Percentiles rank a stretch among this genome's conserved stretches.
Conservation (phyloP, 2,888 invertebrate species). For the Yponomeuta plumbellus region DNA sequence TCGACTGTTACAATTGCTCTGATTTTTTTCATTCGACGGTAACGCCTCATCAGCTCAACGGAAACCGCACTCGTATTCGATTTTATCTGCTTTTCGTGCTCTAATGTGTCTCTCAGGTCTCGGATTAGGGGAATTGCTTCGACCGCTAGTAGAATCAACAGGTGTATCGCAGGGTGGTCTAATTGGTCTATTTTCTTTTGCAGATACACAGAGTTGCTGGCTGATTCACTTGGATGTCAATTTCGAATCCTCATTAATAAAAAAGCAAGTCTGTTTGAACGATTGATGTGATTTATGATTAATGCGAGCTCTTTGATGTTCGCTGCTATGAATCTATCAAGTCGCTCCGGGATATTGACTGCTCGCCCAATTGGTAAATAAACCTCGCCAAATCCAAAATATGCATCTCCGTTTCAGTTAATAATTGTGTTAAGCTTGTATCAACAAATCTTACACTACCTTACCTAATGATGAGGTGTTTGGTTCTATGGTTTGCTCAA, state of each 20-base stretch:
- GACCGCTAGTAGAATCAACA: slow-evolving; percentile 66
- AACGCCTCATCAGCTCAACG: slow-evolving; percentile 44
- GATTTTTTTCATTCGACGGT: slow-evolving; percentile 63
- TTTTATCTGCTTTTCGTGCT: slow-evolving; percentile 48
- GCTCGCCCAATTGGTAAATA: slow-evolving; percentile 62
- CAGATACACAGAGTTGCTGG: slow-evolving; percentile 69
- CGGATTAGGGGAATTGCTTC: slow-evolving; percentile 18
- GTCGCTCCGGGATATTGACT: slow-evolving; percentile 72
- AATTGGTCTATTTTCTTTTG: slow-evolving; percentile 13
- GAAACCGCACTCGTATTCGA: slow-evolving; percentile 42
- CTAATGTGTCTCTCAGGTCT: slow-evolving; percentile 19
- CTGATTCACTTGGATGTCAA: slow-evolving; percentile 50
- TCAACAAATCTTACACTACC: slow-evolving; percentile 47
- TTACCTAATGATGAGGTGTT: slow-evolving; percentile 19
- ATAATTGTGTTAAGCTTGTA: slow-evolving; percentile 57
- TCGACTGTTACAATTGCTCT: slow-evolving; percentile 44
- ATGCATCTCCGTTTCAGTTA: slow-evolving; percentile 64
- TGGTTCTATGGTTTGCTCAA: background rate
- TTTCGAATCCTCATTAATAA: slow-evolving; percentile 76
- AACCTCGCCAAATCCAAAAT: slow-evolving; percentile 58
- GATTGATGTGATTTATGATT: slow-evolving; percentile 76
- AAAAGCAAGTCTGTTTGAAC: slow-evolving; percentile 71
- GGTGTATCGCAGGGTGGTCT: slow-evolving; percentile 61
- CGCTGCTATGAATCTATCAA: slow-evolving; percentile 74
- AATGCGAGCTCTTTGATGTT: slow-evolving; percentile 72